Evolutionary conservation across 2,797 vertebrate genomes (phyloP).

Genomic region (Holocentrus rufus): DNA sequence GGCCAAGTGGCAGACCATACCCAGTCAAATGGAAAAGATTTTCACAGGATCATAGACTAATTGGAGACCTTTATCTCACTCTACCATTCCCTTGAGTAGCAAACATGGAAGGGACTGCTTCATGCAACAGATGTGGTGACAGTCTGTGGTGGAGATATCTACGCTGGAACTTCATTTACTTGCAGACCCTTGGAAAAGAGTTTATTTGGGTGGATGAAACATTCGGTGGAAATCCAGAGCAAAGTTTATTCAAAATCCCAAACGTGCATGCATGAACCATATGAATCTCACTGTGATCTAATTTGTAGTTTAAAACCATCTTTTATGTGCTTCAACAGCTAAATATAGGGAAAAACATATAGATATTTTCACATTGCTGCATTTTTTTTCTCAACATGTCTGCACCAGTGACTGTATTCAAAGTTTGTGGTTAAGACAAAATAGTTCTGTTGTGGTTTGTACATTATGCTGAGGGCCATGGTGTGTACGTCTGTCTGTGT

Average conservation of each 20-base stretch:
- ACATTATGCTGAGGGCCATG: constrained; percentile 20
- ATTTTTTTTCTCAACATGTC: constrained; percentile 30
- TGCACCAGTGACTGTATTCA: constrained; percentile 30
- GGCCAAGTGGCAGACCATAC: constrained; percentile 60
- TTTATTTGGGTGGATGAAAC: constrained; percentile 16
- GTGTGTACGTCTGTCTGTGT: constrained; percentile 12
- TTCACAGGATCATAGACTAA: constrained; percentile 67
- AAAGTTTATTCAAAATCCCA: constrained; percentile 10
- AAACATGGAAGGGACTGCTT: constrained; percentile 32
- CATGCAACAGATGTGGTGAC: constrained; percentile 44
- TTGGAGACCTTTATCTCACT: constrained; percentile 58
- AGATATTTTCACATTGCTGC: constrained; percentile 26
- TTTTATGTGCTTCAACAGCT: not conserved
- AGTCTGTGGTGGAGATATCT: constrained; percentile 14
- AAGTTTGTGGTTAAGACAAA: constrained; percentile 22
- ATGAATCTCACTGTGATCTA: not conserved
- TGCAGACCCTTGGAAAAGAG: not conserved
- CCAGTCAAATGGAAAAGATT: constrained; percentile 68
- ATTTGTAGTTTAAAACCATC: not conserved
- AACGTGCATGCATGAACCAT: too few species aligned
- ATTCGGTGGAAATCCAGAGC: not conserved
- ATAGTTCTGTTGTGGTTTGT: constrained; percentile 35
- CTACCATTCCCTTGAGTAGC: constrained; percentile 21
- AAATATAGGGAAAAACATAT: constrained; percentile 20
- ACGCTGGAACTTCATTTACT: constrained; percentile 5